Conservation (phyloP, 1,140 invertebrate genomes). For the Delia radicum region DNA sequence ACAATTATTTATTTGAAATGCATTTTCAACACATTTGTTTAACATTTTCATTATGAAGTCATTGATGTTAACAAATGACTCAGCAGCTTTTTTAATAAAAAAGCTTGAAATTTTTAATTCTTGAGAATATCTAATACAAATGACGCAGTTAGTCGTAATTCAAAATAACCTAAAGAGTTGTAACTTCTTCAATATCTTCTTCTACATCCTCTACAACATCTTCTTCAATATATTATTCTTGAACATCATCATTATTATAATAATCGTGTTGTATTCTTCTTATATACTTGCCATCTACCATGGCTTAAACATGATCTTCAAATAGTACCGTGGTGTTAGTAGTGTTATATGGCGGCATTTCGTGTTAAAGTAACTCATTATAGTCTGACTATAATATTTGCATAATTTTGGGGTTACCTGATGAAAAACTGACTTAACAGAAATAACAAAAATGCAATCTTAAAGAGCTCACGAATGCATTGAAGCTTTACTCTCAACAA, state of each 20-base stretch:
- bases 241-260: no score
- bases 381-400: not conserved
- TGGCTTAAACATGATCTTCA: no score
- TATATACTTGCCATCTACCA: no score
- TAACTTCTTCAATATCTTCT: no score
- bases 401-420: not conserved
- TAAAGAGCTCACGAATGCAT: not conserved
- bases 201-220: no score
- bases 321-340: no score
- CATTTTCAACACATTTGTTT: not conserved
- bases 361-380: no score
- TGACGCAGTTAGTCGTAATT: not conserved
- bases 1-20: not conserved
- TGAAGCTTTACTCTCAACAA: not conserved
- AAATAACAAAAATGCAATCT: not conserved
- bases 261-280: no score
- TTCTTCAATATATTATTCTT: not conserved
- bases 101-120: not conserved
- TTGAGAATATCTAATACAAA: not conserved
- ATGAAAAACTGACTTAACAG: not conserved
- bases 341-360: no score
- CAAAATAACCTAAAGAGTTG: no score
- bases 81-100: not conserved
- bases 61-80: not conserved
- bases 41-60: not conserved